These are phyloP conservation scores for Nephrocerus scutellatus DNA, from an alignment of 2,888 invertebrate species.

Conservation along the genomic window DNA sequence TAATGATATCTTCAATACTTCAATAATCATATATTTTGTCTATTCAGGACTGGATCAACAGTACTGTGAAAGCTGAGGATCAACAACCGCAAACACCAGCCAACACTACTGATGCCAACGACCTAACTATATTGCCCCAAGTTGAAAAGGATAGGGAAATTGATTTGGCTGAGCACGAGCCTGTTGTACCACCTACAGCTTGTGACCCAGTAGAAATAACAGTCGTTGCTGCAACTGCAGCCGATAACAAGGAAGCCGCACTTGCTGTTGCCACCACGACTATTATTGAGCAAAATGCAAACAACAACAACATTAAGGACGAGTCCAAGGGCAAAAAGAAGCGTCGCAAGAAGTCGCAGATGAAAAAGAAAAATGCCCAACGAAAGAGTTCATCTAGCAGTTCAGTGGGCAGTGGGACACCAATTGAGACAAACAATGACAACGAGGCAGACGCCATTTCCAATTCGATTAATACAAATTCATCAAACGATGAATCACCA, in stretches of 20 bases:
- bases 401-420: slow-evolving; percentile 38
- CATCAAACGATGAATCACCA: slow-evolving; percentile 40
- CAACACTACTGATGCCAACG: slow-evolving; percentile 3
- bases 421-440: slow-evolving; percentile 26
- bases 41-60: slow-evolving; percentile 33
- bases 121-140: slow-evolving; percentile 1
- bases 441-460: slow-evolving; percentile 36
- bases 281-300: slow-evolving; percentile 9
- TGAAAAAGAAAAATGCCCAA: slow-evolving; percentile 71
- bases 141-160: slow-evolving; percentile 9
- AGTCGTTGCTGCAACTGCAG: slow-evolving; percentile 10
- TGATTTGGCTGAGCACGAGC: slow-evolving; percentile 2
- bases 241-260: slow-evolving; percentile 6
- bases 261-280: slow-evolving; percentile 1
- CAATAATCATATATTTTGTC: slow-evolving; percentile 3
- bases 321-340: slow-evolving; percentile 58
- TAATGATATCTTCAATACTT: slow-evolving; percentile 1
- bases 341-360: slow-evolving; percentile 68
- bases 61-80: slow-evolving; percentile 27
- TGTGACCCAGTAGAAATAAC: slow-evolving; percentile 9
- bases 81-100: slow-evolving; percentile 12
- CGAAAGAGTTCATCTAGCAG: slow-evolving; percentile 57
- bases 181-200: slow-evolving; percentile 6
- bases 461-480: slow-evolving; percentile 33
- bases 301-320: slow-evolving; percentile 44